phyloP scores from a whole-genome alignment of 2,888 invertebrate genomes.

The Lycocerus yunnanus region DNA sequence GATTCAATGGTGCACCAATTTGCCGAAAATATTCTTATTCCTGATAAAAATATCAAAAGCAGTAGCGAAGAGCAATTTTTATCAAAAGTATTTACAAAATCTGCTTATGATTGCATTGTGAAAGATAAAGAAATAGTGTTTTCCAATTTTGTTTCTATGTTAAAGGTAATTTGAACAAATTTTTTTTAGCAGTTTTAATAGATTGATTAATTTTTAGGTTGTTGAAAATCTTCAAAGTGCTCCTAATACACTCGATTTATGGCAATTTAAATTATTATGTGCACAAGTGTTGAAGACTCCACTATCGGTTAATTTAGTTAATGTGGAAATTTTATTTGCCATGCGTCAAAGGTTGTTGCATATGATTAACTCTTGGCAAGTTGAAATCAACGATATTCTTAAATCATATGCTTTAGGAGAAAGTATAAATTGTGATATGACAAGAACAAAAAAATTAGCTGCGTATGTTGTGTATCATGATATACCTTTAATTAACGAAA shows the following conservation, averaged over 20 bases:
- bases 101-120: conserved; percentile 80
- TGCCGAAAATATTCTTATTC: conserved; percentile 67
- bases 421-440: neutral
- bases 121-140: conserved; percentile 78
- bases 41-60: conserved; percentile 42
- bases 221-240: conserved; percentile 48
- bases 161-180: conserved; percentile 61
- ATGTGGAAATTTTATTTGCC: conserved; percentile 65
- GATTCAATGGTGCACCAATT: conserved; percentile 73
- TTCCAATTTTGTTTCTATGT: conserved; percentile 71
- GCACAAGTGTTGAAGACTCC: conserved; percentile 57
- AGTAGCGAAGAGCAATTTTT: conserved; percentile 59
- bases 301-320: conserved; percentile 59
- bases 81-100: conserved; percentile 66
- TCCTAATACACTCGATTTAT: conserved; percentile 65
- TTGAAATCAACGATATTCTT: conserved; percentile 54
- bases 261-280: conserved; percentile 73
- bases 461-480: neutral
- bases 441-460: neutral
- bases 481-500: neutral
- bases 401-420: conserved; percentile 60
- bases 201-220: conserved; percentile 41
- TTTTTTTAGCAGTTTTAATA: neutral
- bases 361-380: conserved; percentile 64
- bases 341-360: conserved; percentile 62